Evolutionary conservation across 1,140 invertebrate genomes (phyloP).

Genomic region (Pseudachorutes palmiensis): DNA sequence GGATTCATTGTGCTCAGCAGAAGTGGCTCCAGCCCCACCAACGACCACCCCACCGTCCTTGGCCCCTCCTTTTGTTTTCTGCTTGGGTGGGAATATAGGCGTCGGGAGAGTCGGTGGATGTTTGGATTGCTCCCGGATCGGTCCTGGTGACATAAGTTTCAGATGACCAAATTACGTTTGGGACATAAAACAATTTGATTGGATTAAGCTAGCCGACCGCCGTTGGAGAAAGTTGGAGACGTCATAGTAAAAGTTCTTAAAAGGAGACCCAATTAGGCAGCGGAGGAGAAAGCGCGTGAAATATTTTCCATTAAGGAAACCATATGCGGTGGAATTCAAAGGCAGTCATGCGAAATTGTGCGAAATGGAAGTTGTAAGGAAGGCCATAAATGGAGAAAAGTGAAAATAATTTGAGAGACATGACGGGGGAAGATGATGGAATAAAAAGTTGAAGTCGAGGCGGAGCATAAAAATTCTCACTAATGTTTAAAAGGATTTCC

Average conservation of each 20-base stretch:
- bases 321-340: too few relatives aligned
- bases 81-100: constrained; percentile 29
- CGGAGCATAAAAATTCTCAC: too few relatives aligned
- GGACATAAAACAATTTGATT: neutral
- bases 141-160: neutral
- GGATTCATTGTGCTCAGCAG: constrained; percentile 43
- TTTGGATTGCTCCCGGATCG: constrained; percentile 48
- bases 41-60: constrained; percentile 42
- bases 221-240: neutral
- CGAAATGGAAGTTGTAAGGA: neutral
- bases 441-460: neutral
- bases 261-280: neutral
- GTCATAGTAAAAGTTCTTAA: too few relatives aligned
- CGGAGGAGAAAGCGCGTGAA: neutral
- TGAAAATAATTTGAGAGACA: too few relatives aligned
- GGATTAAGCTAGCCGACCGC: neutral
- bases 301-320: too few relatives aligned
- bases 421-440: neutral
- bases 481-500: too few relatives aligned
- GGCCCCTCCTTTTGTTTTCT: constrained; percentile 41
- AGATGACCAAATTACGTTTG: too few relatives aligned
- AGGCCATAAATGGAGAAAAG: neutral
- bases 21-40: constrained; percentile 40
- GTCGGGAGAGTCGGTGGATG: constrained; percentile 44
- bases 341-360: too few relatives aligned